A percentile compares a stretch with the other conserved stretches of the same genome.
phyloP scores from a whole-genome alignment of 2,113 vertebrate species.

The Orcinus orca region DNA sequence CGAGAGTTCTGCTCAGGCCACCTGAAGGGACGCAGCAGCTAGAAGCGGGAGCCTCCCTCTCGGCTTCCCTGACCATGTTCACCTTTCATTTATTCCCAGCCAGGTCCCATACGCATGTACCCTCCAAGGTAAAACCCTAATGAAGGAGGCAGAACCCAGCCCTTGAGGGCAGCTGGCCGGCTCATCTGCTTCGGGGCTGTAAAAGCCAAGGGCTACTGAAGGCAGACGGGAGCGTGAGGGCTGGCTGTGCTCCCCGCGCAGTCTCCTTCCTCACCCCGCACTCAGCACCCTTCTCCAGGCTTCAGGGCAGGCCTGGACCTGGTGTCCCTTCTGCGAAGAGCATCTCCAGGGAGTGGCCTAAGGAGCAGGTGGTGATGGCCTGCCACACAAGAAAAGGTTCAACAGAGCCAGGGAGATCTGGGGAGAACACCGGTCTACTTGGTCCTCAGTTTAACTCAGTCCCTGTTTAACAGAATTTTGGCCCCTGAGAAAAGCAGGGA shows the following conservation, averaged over 20 bases:
- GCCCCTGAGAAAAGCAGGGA: background rate
- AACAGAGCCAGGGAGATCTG: background rate
- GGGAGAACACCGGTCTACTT: background rate
- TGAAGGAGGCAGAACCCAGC: background rate
- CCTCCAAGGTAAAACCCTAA: background rate
- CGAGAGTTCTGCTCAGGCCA: background rate
- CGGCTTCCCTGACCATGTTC: fast-evolving
- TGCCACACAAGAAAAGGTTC: background rate
- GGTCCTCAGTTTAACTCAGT: background rate
- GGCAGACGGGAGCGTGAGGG: background rate
- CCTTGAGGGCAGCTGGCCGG: background rate
- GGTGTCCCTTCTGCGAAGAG: background rate
- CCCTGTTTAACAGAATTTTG: background rate
- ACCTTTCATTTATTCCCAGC: background rate
- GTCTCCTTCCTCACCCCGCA: fast-evolving
- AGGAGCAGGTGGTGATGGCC: background rate
- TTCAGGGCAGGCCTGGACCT: background rate
- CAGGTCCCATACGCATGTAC: background rate
- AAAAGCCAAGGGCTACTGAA: background rate
- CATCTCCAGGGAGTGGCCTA: background rate
- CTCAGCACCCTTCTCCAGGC: fast-evolving
- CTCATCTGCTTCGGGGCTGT: background rate
- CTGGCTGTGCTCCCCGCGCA: fast-evolving
- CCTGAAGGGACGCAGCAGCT: background rate
- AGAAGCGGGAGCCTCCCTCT: background rate